Percentiles rank a stretch among this genome's conserved stretches.
Evolutionary conservation across 2,888 invertebrate species (phyloP).

Genomic region (Himalopsyche kuldschensis): DNA sequence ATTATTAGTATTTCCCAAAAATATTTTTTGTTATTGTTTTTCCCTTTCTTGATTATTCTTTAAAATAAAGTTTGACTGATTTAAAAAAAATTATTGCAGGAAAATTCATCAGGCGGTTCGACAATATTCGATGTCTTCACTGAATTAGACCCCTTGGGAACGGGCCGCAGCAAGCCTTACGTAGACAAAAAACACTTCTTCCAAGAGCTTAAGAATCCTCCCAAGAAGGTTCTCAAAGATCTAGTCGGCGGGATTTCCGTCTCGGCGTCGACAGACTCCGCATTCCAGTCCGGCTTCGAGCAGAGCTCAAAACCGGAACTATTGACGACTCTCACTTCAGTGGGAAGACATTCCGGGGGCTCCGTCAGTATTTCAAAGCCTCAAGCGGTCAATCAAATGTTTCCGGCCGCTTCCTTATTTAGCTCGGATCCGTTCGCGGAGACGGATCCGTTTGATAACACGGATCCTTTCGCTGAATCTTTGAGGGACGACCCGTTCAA

Average conservation of each 20-base stretch:
- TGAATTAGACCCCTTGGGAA: conserved; percentile 90
- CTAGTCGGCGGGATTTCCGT: conserved; percentile 60
- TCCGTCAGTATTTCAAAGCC: conserved; percentile 51
- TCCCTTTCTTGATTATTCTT: too few relatives aligned
- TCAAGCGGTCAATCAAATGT: conserved; percentile 46
- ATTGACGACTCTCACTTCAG: conserved; percentile 52
- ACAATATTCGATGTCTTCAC: conserved; percentile 83
- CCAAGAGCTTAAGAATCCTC: conserved; percentile 92
- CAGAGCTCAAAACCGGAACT: conserved; percentile 45
- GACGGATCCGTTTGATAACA: conserved; percentile 73
- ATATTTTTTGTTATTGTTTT: too few relatives aligned
- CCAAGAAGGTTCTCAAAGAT: conserved; percentile 89
- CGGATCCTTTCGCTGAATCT: conserved; percentile 68
- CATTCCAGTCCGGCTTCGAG: conserved; percentile 45
- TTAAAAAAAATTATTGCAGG: background rate
- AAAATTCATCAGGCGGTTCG: conserved; percentile 41
- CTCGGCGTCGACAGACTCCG: conserved; percentile 46
- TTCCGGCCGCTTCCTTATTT: conserved; percentile 49
- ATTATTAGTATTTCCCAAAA: too few relatives aligned
- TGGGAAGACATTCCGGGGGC: conserved; percentile 52
- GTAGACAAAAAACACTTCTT: conserved; percentile 96
- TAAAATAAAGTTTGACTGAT: background rate
- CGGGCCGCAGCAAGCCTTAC: conserved; percentile 88
- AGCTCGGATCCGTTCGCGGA: conserved; percentile 66
- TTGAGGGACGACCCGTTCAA: conserved; percentile 66